Evolutionary conservation across 2,888 invertebrate species (phyloP), one percentile per base, ranked within the genome.

Genomic region (Ormia ochracea): DNA sequence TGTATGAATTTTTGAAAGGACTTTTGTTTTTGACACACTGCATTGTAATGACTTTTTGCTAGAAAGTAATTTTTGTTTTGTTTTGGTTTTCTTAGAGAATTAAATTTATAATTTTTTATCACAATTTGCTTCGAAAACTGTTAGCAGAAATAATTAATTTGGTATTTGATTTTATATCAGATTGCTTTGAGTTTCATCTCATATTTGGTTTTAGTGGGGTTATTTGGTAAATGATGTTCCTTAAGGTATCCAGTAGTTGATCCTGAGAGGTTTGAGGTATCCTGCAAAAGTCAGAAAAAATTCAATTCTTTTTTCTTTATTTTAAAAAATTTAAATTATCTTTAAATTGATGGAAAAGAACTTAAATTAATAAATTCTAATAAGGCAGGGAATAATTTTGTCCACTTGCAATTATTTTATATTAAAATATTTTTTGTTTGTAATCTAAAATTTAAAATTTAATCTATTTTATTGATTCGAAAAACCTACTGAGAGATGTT

Each of bases 171-270:
- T 43, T 65, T 4, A 17, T 31, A 31, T 36, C 21, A 68, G 66
- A 14, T 70, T 70, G 70, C 2, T 48, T 68, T 80, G 80, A 80
- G 80, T 76, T 80, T 76, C 80, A 80, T 80, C 50, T 76, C 80
- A 63, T 58, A 56, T 68, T 41, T 45, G 48, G 45, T 43, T 75
- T 31, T 31, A 26, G 23, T 33, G 38, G 19, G 45, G 26, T 31
- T 28, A n/a, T 28, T 45, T 43, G 26, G 19, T 50, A 5, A 9
- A 10, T 38, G 43, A 12, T 45, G 23, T 43, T 14, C 41, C 31
- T 1, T 52, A 17, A 66, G 61, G 72, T 54, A 72, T 66, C 66
- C 72, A 56, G 61, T 79, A 63, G 52, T 38, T 43, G 19, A 21
- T 59, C 68, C 69, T 69, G 69, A 28, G 50, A 17, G 4, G 26